These are phyloP conservation scores for Coelinius sp. DNA, from an alignment of 2,888 invertebrate genomes.

Conservation along the genomic window DNA sequence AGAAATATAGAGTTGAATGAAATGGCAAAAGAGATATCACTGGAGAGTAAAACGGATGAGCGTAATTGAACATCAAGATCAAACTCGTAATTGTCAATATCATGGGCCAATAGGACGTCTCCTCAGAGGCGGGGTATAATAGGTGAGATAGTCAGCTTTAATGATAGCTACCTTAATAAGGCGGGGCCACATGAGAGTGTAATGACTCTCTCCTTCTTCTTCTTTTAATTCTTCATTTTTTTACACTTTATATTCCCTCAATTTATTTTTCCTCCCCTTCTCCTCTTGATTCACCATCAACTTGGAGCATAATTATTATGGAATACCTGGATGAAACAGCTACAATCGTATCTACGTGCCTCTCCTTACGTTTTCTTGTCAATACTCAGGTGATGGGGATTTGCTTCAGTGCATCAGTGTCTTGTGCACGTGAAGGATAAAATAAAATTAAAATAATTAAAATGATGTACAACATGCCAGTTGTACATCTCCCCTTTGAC, in stretches of 20 bases:
- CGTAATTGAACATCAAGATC: conserved; percentile 62
- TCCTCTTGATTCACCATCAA: conserved; percentile 20
- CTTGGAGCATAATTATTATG: conserved; percentile 59
- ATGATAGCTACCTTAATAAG: conserved; percentile 67
- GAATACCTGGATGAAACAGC: conserved; percentile 52
- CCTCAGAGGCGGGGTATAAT: conserved; percentile 48
- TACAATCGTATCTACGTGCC: conserved; percentile 59
- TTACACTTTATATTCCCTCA: conserved; percentile 30
- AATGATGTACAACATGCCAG: conserved; percentile 11
- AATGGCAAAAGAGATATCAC: conserved; percentile 3
- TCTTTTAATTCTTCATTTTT: not conserved
- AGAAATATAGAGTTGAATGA: conserved; percentile 10
- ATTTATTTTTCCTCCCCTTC: conserved; percentile 35
- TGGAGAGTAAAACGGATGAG: conserved; percentile 53
- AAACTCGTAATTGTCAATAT: conserved; percentile 65
- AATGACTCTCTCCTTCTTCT: conserved; percentile 47
- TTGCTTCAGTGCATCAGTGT: conserved; percentile 22
- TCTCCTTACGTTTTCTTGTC: conserved; percentile 53
- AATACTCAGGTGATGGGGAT: conserved; percentile 10
- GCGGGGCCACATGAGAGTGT: conserved; percentile 56
- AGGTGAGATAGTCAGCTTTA: conserved; percentile 63
- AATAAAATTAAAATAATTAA: conserved; percentile 29
- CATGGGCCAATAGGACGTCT: conserved; percentile 49
- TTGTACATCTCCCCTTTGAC: conserved; percentile 11
- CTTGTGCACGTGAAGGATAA: conserved; percentile 27